These are phyloP conservation scores for Caenorhabditis auriculariae DNA, from an alignment of 2,888 invertebrate species.

Conservation along the genomic window DNA sequence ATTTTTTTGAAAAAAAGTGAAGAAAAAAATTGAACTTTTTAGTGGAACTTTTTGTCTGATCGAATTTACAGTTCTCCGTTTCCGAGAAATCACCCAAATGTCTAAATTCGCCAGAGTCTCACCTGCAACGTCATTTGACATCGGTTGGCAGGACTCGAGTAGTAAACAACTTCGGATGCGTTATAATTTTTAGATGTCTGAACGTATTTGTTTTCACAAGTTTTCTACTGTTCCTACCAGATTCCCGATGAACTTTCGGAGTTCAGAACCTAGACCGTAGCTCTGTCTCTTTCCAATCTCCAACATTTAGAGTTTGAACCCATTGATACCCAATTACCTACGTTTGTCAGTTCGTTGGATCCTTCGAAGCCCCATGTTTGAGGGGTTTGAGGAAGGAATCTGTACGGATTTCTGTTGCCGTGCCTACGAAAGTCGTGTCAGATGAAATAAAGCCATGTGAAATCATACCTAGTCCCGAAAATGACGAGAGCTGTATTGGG, in stretches of 20 bases:
- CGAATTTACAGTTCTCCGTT: no score
- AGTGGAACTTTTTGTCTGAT: no score
- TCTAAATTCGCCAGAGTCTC: no score
- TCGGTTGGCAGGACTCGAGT: conserved; percentile 31
- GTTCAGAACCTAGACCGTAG: conserved; percentile 23
- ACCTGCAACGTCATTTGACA: conserved; percentile 47
- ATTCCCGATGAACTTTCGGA: conserved; percentile 23
- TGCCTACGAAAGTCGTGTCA: no score
- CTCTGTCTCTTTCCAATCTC: conserved; percentile 37
- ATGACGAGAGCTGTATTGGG: no score
- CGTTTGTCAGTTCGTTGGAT: conserved; percentile 22
- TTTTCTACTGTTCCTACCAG: background rate
- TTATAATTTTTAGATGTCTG: conserved; percentile 11
- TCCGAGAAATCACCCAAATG: no score
- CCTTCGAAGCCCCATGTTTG: conserved; percentile 33
- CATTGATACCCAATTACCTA: background rate
- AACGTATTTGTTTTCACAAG: background rate
- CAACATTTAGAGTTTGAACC: no score
- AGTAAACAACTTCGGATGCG: conserved; percentile 26
- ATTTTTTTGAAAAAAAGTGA: no score
- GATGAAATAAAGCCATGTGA: no score
- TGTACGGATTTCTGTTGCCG: conserved; percentile 33
- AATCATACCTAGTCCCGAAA: no score
- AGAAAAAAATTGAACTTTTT: no score
- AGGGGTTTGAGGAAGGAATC: conserved; percentile 10